Evolutionary conservation across 1,140 invertebrate species (phyloP).

Genomic region (Gonioctena quinquepunctata): DNA sequence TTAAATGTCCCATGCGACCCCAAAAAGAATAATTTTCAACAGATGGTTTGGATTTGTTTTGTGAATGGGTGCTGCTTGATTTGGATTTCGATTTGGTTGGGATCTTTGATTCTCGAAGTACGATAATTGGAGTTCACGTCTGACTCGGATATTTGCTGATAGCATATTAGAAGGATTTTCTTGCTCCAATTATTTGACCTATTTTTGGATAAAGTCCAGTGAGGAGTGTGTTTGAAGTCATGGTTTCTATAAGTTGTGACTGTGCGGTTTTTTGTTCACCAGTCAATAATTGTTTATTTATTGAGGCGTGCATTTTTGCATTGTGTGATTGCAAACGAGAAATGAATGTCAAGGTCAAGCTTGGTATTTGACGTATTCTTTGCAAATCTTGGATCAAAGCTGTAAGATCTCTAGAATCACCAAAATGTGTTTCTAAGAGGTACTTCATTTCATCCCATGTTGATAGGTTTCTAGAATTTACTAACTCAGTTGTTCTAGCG

Average conservation of each 20-base stretch:
- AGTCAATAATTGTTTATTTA: slow-evolving; percentile 15
- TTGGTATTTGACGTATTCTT: slow-evolving; percentile 6
- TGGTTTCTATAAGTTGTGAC: neutral
- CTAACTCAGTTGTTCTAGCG: slow-evolving; percentile 16
- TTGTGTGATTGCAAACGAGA: neutral
- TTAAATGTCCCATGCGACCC: too few relatives aligned
- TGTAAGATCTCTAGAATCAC: slow-evolving; percentile 13
- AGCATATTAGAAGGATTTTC: neutral
- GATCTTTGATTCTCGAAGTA: neutral
- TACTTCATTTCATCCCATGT: slow-evolving; percentile 16
- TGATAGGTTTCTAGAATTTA: slow-evolving; percentile 13
- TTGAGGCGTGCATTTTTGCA: slow-evolving; percentile 15
- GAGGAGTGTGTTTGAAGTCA: neutral
- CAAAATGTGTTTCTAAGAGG: slow-evolving; percentile 19
- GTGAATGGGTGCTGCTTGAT: too few relatives aligned
- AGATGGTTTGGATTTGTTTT: too few relatives aligned
- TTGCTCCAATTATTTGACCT: neutral
- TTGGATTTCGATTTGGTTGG: too few relatives aligned
- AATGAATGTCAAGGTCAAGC: slow-evolving; percentile 6
- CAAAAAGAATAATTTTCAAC: too few relatives aligned
- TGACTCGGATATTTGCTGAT: neutral
- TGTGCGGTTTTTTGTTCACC: slow-evolving; percentile 9
- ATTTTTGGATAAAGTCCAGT: slow-evolving; percentile 6
- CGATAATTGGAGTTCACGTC: neutral
- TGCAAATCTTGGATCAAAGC: slow-evolving; percentile 19